A percentile compares a stretch with the other conserved stretches of the same genome.
phyloP scores from a whole-genome alignment of 2,113 vertebrate species.

The Pseudorectes ferrugineus region DNA sequence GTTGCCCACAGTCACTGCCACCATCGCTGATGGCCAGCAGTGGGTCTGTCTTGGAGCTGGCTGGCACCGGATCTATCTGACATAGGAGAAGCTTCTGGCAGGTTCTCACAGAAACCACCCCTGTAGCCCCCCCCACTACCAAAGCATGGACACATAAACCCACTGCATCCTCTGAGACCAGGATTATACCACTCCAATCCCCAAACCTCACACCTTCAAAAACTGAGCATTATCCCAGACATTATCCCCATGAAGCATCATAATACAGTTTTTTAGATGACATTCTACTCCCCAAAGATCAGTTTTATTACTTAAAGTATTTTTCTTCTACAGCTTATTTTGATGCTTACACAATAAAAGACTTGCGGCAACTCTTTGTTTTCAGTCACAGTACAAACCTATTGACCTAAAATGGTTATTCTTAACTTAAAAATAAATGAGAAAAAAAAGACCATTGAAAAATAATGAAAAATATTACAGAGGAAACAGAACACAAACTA shows the following conservation, averaged over 20 bases:
- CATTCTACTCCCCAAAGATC: not conserved
- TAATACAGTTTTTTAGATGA: not conserved
- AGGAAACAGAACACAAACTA: not conserved
- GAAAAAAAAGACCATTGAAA: not conserved
- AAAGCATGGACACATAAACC: not conserved
- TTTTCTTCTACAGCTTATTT: not conserved
- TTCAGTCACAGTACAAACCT: not conserved
- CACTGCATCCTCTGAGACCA: not conserved
- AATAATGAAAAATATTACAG: not conserved
- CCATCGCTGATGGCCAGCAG: rapidly evolving
- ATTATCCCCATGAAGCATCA: not conserved
- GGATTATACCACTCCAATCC: not conserved
- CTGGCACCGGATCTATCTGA: rapidly evolving
- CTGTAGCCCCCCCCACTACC: rapidly evolving
- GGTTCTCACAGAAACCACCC: not conserved
- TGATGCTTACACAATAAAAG: not conserved
- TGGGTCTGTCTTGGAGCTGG: rapidly evolving
- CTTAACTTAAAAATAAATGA: not conserved
- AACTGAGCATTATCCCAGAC: not conserved
- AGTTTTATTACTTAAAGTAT: not conserved
- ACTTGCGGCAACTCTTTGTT: not conserved
- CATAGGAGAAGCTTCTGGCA: not conserved
- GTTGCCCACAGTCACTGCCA: not conserved
- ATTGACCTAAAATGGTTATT: not conserved
- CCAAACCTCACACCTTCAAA: not conserved